Evolutionary conservation across 1,140 invertebrate species (phyloP), one percentile per base, ranked within the genome.

Genomic region (Halotydeus destructor): DNA sequence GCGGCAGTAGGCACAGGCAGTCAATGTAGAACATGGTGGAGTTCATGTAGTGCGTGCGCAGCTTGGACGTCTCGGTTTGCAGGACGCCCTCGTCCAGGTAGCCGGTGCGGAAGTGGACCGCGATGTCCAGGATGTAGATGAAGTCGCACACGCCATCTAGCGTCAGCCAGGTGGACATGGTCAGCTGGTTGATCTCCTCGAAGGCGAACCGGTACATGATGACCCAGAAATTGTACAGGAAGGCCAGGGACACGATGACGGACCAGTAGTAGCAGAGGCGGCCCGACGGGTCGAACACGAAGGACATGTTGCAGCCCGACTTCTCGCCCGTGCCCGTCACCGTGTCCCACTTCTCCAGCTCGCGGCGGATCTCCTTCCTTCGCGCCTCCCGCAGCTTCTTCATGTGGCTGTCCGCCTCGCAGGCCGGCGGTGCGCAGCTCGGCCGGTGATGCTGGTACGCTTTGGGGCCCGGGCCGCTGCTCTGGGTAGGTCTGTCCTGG

Each of bases 151-250:
- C 72, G 63, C 96, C 96, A 64, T 97, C 89, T 56, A 97, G 66
- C 54, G 78, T 80, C 59, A 97, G 94, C 91, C 91, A 97, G 49
- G 88, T 71, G 43, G 81, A 69, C 37, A 88, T 69, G 46, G 80
- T 89, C 53, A 84, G 73, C 33, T 43, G 19, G 38, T 54, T 64
- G 31, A 72, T 72, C 53, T 73, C 84, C 71, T 84, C 78, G 64
- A 97, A 96, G 61, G 88, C 83, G 69, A 91, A 94, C 60, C 89
- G 75, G 69, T 93, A 96, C 54, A 93, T 88, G 63, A 94, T 86
- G 55, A 93, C 85, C 89, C 86, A 93, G 57, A 96, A 91, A 65
- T 97, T 97, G 68, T 97, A 97, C 44, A 96, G 74, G 64, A 96
- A 96, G 52, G 89, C 89, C 50, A 96, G 69, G 41, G 86, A 93